A percentile compares a stretch with the other conserved stretches of the same genome.
Conservation (phyloP, 2,113 vertebrate genomes). For the Poeciliopsis turrubarensis region DNA sequence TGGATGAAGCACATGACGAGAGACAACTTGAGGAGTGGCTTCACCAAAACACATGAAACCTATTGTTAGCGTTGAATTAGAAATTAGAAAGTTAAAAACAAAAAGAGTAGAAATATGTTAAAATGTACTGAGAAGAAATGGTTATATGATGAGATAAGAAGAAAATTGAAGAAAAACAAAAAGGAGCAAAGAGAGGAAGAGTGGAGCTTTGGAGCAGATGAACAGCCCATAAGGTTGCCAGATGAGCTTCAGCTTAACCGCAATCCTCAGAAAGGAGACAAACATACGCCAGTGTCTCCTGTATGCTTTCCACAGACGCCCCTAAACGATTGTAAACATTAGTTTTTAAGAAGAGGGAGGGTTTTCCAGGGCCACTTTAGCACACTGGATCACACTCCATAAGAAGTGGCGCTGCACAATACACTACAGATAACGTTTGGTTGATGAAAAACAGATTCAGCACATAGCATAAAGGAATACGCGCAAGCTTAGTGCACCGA, state of each 20-base stretch:
- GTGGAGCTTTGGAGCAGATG: slow-evolving; percentile 54
- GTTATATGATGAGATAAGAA: slow-evolving; percentile 19
- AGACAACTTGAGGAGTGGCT: slow-evolving; percentile 56
- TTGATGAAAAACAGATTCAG: slow-evolving; percentile 10
- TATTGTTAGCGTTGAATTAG: not conserved
- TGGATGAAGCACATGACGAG: slow-evolving; percentile 63
- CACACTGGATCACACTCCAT: slow-evolving; percentile 61
- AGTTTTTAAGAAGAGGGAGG: slow-evolving; percentile 64
- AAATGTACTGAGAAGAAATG: slow-evolving; percentile 21
- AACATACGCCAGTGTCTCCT: slow-evolving; percentile 75
- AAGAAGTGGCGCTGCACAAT: slow-evolving; percentile 64
- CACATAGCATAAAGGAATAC: not conserved
- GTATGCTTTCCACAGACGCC: slow-evolving; percentile 69
- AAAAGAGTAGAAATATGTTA: not conserved
- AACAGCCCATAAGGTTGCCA: slow-evolving; percentile 76
- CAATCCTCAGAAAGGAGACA: slow-evolving; percentile 76
- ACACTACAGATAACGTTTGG: slow-evolving; percentile 70
- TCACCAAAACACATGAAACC: slow-evolving; percentile 31
- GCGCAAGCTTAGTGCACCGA: not conserved
- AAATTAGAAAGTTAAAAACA: not conserved
- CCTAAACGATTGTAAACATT: slow-evolving; percentile 81
- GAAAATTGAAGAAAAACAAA: slow-evolving; percentile 18
- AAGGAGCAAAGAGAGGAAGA: slow-evolving; percentile 16
- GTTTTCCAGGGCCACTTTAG: slow-evolving; percentile 58
- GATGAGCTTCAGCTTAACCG: slow-evolving; percentile 79